Evolutionary conservation across 2,113 vertebrate species (phyloP), one percentile per base, ranked within the genome.

Genomic region (Hippocampus guttulatus): DNA sequence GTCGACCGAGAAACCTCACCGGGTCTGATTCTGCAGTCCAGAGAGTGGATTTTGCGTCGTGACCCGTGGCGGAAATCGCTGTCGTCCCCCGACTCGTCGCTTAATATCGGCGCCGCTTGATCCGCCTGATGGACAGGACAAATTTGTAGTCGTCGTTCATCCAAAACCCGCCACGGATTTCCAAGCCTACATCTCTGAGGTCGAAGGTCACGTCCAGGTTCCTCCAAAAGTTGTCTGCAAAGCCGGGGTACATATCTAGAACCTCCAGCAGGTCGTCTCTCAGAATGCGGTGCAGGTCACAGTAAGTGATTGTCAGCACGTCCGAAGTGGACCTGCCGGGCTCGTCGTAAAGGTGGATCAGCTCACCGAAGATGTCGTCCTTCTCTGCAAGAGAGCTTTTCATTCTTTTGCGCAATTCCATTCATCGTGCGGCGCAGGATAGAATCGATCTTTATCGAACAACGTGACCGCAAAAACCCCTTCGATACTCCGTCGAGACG

Each of bases 151-250:
- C 3, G 38, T 47, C 7, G 15, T 43, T 15, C 5, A 20, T 6
- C n/a, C 1, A n/a, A 58, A 33, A 41, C 2, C 30, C n/a, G n/a
- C 12, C 8, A 23, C 21, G 16, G 6, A 47, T 65, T 49, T n/a
- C 61, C n/a, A 77, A 65, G 90, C 94, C 89, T 91, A 98, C 95
- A 54, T 98, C 96, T 93, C 95, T 91, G 16, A 99, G 91, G 88
- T 98, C 94, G 87, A 95, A 96, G 2, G 96, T 97, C 89, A 98
- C 95, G 79, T 98, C 95, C 73, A 98, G 82, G 86, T 97, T 97
- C 82, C 91, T 95, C 97, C 97, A 98, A 90, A 99, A 98, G 78
- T 92, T 94, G 88, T 95, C 94, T 1, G 95, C 95, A 77, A 98
- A 98, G 66, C 88, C 87, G 0, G 97, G 97, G 76, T 97, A 98